Evolutionary conservation across 2,797 vertebrate species (phyloP).

Genomic region (Pelobates cultripes): DNA sequence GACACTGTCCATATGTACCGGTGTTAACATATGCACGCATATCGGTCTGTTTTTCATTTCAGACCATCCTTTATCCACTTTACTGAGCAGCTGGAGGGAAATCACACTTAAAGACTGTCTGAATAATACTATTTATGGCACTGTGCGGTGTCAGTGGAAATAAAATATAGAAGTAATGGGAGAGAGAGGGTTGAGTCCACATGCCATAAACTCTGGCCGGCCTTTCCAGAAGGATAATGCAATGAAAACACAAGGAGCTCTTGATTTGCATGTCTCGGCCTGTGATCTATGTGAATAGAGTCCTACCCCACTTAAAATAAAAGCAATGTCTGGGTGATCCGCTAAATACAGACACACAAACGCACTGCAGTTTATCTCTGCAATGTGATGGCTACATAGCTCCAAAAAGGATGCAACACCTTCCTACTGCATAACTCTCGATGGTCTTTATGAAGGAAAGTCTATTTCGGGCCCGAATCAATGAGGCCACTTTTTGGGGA

Average conservation of each 20-base stretch:
- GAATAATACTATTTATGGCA: slow-evolving; percentile 66
- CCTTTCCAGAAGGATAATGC: slow-evolving; percentile 35
- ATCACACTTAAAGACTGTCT: slow-evolving; percentile 30
- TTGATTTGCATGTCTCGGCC: slow-evolving; percentile 9
- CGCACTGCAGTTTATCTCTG: too few species aligned
- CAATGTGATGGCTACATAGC: too few species aligned
- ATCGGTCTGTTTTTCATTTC: neutral
- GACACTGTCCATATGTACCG: too few species aligned
- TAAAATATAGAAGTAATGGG: neutral
- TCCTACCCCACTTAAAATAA: neutral
- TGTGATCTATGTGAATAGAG: neutral
- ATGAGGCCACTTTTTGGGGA: too few species aligned
- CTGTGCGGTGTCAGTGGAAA: slow-evolving; percentile 29
- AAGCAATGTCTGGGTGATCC: too few species aligned
- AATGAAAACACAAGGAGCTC: neutral
- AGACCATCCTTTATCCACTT: slow-evolving; percentile 18
- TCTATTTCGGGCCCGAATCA: too few species aligned
- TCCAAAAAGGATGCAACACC: too few species aligned
- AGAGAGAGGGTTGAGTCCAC: neutral
- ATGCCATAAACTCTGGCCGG: slow-evolving; percentile 63
- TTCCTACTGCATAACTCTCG: too few species aligned
- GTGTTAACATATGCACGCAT: too few species aligned
- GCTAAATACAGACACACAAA: too few species aligned
- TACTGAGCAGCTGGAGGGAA: slow-evolving; percentile 16
- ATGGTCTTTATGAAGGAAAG: too few species aligned